Base-by-base conservation (phyloP, 2,113 vertebrate genomes). In the Lutjanus erythropterus region DNA sequence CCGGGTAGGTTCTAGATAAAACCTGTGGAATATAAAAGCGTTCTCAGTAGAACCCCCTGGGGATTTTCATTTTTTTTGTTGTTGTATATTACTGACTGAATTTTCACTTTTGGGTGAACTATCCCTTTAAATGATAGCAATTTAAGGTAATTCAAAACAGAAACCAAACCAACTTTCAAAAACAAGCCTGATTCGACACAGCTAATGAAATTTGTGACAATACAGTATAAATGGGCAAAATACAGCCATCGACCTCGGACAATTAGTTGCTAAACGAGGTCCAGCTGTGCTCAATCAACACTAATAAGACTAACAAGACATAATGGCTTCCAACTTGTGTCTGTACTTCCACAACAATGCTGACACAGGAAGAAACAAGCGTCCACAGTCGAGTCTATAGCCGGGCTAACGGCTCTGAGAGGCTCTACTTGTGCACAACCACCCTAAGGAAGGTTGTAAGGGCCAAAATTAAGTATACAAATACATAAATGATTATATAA, bases 221-320 rank as follows among this genome's bases (percentile, higher is more conserved):
- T 9, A 37, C 27, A 16, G 37, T 16, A 16, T 10, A 18, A 70
- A 31, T 12, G 37, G 6, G 21, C 60, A 33, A 6, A 52, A n/a
- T 35, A n/a, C 16, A 9, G 47, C 21, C 19, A 33, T 2, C 9
- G n/a, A 35, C 27, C 15, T 67, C 15, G 33, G 56, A 31, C 7
- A 41, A 29, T 70, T 33, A 62, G 52, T 44, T 44, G 33, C 62
- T 42, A 47, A 65, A 47, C 0, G 5, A 42, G 41, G 44, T 53
- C 23, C n/a, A 69, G 71, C 55, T 81, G 50, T 27, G 67, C 42
- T 65, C 49, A 21, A 41, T 65, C 9, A 16, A 50, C 31, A 50
- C 31, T 25, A 41, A 73, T 47, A 25, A 76, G 15, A 27, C 33
- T 27, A 50, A 62, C 35, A 16, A 25, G 37, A 52, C n/a, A 21